Conservation (phyloP, 2,888 invertebrate genomes). For the Craniophora ligustri region DNA sequence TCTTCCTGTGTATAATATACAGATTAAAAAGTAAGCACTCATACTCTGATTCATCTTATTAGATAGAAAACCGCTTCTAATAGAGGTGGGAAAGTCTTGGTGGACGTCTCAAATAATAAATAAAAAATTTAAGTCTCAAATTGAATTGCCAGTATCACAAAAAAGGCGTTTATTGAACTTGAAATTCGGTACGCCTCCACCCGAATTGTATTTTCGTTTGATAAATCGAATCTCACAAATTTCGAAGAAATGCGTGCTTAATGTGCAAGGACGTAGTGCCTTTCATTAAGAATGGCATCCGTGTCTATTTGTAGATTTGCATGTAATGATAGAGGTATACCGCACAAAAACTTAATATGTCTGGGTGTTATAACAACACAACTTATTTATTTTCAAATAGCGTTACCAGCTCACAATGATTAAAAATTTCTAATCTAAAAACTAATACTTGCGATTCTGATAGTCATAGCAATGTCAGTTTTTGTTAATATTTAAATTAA, state of each 20-base stretch:
- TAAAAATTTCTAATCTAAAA: background rate
- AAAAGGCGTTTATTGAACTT: conserved; percentile 40
- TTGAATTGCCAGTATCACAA: conserved; percentile 30
- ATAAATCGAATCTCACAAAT: conserved; percentile 37
- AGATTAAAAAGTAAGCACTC: too few relatives aligned
- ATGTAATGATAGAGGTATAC: conserved; percentile 37
- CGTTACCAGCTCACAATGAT: background rate
- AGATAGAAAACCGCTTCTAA: background rate
- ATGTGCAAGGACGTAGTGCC: conserved; percentile 42
- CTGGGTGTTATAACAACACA: conserved; percentile 13
- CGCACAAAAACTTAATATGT: conserved; percentile 28
- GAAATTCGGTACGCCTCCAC: conserved; percentile 25
- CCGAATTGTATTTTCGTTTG: conserved; percentile 28
- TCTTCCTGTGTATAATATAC: too few relatives aligned
- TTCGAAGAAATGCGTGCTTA: conserved; percentile 41
- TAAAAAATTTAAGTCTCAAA: conserved; percentile 10
- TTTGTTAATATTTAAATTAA: background rate
- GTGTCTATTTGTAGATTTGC: conserved; percentile 40
- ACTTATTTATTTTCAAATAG: conserved; percentile 1
- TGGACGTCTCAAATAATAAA: conserved; percentile 3
- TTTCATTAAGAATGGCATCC: conserved; percentile 37
- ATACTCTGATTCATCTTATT: background rate
- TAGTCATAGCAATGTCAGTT: background rate
- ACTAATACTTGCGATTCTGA: background rate
- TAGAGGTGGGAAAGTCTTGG: too few relatives aligned